Conservation (phyloP, 2,888 invertebrate species). For the Girardia tigrina region DNA sequence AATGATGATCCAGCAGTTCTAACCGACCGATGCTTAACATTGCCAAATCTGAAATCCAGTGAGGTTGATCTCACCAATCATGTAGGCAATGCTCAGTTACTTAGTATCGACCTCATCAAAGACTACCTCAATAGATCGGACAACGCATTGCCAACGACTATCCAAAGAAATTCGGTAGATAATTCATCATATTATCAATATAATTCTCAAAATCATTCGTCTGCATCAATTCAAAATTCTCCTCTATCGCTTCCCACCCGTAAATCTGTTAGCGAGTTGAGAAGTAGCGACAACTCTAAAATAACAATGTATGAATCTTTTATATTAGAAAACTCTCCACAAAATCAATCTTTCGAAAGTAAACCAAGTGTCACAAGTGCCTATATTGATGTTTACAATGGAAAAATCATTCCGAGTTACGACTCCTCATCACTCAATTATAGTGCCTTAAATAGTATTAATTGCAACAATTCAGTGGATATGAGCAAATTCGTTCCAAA, state of each 20-base stretch:
- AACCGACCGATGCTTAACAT: neutral
- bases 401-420: neutral
- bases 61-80: conserved; percentile 9
- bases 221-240: conserved; percentile 12
- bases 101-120: conserved; percentile 15
- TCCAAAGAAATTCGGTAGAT: conserved; percentile 3
- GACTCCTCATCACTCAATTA: neutral
- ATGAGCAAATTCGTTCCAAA: neutral
- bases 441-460: conserved; percentile 14
- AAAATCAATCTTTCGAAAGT: neutral
- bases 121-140: conserved; percentile 16
- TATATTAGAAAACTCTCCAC: neutral
- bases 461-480: conserved; percentile 18
- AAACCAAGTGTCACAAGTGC: conserved; percentile 14
- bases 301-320: neutral
- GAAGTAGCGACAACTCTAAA: neutral
- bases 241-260: neutral
- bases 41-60: conserved; percentile 17
- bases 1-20: neutral
- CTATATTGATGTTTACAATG: neutral
- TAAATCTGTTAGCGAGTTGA: neutral
- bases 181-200: conserved; percentile 23
- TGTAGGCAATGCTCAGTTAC: neutral
- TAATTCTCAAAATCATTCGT: neutral
- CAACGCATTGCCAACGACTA: neutral